Evolutionary conservation across 2,888 invertebrate species (phyloP), one percentile per base, ranked within the genome.

Genomic region (Amphipoea oculea): DNA sequence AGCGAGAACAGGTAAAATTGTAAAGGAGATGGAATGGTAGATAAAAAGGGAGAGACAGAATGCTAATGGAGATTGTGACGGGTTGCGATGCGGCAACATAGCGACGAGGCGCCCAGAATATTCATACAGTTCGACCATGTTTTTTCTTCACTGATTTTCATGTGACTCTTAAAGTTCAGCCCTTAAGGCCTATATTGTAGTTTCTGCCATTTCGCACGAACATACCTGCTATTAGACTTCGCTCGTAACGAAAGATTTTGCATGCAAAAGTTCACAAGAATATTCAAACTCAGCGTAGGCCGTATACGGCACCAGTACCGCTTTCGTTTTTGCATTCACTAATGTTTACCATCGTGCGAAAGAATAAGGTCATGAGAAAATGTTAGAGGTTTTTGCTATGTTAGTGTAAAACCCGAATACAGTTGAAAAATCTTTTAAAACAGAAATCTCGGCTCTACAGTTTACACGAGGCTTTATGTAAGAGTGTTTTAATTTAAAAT

Each of bases 21-120:
- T 87, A 84, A 83, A 85, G 71, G 82, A 84, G 86, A 84, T 76
- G 82, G 79, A 85, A 88, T 80, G 88, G 84, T 73, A 86, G 86
- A 83, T 85, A 87, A 85, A 89, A 86, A 89, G 68, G 84, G 85
- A 88, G 79, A 86, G 86, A 84, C 85, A 86, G 88, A 90, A 91
- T 90, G 88, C 86, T 92, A 92, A 92, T 91, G 92, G 90, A 90
- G 88, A 89, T 88, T 89, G 88, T 88, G 86, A 83, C 81, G 79
- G 86, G 82, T 83, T 76, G 84, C 83, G 86, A 79, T 84, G 74
- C 83, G 82, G 80, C 85, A 84, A 85, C 83, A 82, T 71, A 78
- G 86, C 76, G 83, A 72, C 74, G 80, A 72, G 72, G 69, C 77
- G 70, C 70, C 73, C 71, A 66, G 88, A 86, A 88, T 91, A 90